Percentiles rank a stretch among this genome's conserved stretches.
Conservation (phyloP, 2,113 vertebrate genomes). For the Petroica traversi region DNA sequence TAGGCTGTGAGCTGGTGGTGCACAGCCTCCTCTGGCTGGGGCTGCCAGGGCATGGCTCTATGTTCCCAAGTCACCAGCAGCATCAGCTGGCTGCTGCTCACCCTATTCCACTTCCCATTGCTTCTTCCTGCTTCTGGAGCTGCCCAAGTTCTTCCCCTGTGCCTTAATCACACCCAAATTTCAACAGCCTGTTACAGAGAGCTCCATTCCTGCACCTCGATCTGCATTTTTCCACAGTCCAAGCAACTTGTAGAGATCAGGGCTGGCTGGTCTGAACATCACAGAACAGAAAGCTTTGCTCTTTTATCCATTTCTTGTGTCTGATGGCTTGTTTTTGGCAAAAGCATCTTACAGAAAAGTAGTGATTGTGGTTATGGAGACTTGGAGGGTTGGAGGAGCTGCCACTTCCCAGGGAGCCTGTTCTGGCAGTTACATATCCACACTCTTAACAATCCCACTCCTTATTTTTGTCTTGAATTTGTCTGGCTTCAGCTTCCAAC, state of each 20-base stretch:
- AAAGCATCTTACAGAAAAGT: conserved; percentile 1
- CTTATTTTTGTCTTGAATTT: conserved; percentile 16
- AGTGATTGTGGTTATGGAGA: neutral
- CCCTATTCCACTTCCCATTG: neutral
- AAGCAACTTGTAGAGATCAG: neutral
- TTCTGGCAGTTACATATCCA: neutral
- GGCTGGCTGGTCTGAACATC: neutral
- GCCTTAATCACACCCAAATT: neutral
- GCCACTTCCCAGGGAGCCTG: neutral
- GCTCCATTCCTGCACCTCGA: neutral
- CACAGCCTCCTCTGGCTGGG: neutral
- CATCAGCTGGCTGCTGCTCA: neutral
- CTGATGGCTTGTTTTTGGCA: neutral
- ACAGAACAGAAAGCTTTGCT: neutral
- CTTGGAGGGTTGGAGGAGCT: neutral
- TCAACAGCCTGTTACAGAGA: neutral
- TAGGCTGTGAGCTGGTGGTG: neutral
- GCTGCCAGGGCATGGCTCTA: neutral
- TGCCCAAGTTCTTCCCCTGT: neutral
- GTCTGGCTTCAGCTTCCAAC: conserved; percentile 27
- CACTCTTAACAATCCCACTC: neutral
- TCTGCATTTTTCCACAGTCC: neutral
- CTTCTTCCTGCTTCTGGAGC: neutral
- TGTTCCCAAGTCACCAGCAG: neutral
- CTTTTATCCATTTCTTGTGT: neutral